phyloP scores from a whole-genome alignment of 2,888 invertebrate species.

The Lithophane leautieri region DNA sequence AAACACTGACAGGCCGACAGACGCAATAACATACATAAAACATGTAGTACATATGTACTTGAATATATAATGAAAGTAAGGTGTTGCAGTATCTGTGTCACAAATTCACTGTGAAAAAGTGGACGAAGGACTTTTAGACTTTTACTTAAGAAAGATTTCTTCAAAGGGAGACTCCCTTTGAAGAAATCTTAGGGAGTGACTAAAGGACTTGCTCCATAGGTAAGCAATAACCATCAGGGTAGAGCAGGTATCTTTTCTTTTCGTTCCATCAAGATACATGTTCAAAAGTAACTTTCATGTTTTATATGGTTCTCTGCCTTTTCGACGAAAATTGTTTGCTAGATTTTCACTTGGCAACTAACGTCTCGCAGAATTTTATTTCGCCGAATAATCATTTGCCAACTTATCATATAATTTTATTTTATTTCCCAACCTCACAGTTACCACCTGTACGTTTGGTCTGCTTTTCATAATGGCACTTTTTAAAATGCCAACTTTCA shows the following conservation, averaged over 20 bases:
- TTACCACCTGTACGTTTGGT: no score
- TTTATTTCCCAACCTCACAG: no score
- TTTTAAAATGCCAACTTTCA: no score
- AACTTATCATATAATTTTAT: no score
- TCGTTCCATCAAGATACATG: background rate
- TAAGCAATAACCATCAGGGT: no score
- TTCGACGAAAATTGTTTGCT: no score
- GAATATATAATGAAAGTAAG: constrained; percentile 8
- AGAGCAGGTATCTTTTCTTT: background rate
- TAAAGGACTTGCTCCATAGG: background rate
- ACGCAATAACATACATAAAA: constrained; percentile 57
- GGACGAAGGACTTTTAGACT: background rate
- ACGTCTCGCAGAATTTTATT: no score
- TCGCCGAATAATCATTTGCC: no score
- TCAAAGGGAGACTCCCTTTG: background rate
- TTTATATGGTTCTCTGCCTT: no score
- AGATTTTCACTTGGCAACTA: no score
- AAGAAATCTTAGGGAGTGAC: background rate
- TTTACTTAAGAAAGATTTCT: background rate
- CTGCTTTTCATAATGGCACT: no score
- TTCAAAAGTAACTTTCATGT: background rate
- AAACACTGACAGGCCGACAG: constrained; percentile 45
- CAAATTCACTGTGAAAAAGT: background rate
- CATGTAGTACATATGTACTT: constrained; percentile 31
- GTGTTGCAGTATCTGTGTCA: constrained; percentile 10